Conservation (phyloP, 2,888 invertebrate species). For the Andrena bucephala region DNA sequence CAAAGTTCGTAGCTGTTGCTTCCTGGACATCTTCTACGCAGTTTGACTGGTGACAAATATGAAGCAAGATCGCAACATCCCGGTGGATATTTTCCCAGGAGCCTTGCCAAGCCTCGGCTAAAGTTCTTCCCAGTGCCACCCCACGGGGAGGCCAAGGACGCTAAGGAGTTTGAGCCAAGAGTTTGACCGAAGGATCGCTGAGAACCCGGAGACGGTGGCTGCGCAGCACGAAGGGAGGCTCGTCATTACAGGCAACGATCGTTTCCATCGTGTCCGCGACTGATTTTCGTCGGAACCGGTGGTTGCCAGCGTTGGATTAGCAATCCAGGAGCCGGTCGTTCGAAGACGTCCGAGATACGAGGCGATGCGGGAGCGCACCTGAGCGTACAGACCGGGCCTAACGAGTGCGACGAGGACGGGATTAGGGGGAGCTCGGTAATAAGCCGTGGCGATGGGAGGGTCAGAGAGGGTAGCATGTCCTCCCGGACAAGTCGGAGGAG, state of each 20-base stretch:
- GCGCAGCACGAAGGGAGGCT: neutral
- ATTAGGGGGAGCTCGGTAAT: conserved; percentile 80
- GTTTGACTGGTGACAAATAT: too few species aligned
- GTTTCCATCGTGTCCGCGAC: conserved; percentile 31
- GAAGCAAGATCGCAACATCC: too few species aligned
- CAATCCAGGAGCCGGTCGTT: conserved; percentile 70
- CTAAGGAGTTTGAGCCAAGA: neutral
- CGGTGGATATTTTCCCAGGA: too few species aligned
- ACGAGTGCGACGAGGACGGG: conserved; percentile 81
- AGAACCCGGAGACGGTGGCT: neutral
- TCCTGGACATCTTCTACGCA: too few species aligned
- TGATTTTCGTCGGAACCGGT: conserved; percentile 49
- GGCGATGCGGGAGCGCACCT: conserved; percentile 63
- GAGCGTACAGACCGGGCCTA: conserved; percentile 71
- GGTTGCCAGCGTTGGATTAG: conserved; percentile 63
- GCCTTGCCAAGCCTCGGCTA: too few species aligned
- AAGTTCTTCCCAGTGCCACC: neutral
- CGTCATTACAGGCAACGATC: conserved; percentile 45
- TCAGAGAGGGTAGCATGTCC: conserved; percentile 64
- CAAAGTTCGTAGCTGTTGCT: too few species aligned
- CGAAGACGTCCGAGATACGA: conserved; percentile 65
- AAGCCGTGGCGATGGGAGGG: conserved; percentile 75
- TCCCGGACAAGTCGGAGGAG: conserved; percentile 66
- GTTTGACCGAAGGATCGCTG: neutral
- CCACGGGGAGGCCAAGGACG: neutral